A percentile compares a stretch with the other conserved stretches of the same genome.
These are phyloP conservation scores for Zoroaster sp. DNA, from an alignment of 53 echinoderm and acorn worm genomes.

Conservation along the genomic window DNA sequence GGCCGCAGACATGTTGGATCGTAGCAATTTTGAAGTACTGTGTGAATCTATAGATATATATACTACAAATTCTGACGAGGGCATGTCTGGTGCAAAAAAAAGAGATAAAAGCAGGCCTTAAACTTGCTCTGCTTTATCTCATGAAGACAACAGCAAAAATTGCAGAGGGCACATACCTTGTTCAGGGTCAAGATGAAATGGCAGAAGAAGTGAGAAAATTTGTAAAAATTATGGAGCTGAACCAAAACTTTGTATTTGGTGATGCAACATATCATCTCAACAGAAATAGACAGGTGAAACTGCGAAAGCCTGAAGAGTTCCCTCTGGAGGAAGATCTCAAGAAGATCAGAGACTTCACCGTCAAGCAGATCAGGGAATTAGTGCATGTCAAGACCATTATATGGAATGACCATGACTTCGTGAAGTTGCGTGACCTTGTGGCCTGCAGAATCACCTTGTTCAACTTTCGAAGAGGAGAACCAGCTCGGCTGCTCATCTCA, in stretches of 20 bases:
- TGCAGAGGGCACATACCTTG: background rate
- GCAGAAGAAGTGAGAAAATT: slow-evolving; percentile 15
- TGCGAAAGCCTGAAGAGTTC: slow-evolving; percentile 14
- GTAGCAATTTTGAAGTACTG: background rate
- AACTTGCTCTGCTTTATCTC: no score
- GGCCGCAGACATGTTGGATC: background rate
- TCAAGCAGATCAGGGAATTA: background rate
- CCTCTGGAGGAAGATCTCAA: slow-evolving; percentile 18
- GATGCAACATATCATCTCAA: no score
- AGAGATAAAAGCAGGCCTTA: no score
- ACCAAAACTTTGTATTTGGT: no score
- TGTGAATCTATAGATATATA: background rate
- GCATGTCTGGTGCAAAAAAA: background rate
- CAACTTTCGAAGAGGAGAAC: slow-evolving; percentile 23
- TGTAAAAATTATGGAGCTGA: background rate
- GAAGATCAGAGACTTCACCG: background rate
- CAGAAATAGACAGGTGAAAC: no score
- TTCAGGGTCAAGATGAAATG: slow-evolving; percentile 3
- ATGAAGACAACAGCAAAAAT: background rate
- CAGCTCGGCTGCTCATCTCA: background rate
- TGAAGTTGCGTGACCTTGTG: background rate
- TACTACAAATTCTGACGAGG: background rate
- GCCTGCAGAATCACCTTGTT: slow-evolving; percentile 3
- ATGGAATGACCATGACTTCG: background rate
- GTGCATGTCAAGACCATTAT: background rate